Evolutionary conservation across 1,140 invertebrate species (phyloP).

Genomic region (Meloidogyne exigua): DNA sequence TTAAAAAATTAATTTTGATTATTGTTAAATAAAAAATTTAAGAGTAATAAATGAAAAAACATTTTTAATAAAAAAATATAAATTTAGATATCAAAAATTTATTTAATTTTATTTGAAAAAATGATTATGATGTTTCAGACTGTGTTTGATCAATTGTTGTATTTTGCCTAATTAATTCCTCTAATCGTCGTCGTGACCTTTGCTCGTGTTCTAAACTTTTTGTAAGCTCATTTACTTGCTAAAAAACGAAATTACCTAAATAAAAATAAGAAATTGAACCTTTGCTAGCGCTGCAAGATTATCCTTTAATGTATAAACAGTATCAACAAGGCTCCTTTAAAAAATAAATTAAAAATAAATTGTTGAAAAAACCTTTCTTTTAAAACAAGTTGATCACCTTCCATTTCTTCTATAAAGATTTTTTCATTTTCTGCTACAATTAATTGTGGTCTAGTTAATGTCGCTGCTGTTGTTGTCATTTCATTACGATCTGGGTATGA

Average conservation of each 20-base stretch:
- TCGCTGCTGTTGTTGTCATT: constrained; percentile 11
- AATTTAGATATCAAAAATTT: too few species aligned
- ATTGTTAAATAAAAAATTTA: too few species aligned
- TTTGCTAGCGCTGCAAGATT: constrained; percentile 70
- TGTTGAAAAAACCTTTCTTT: constrained; percentile 66
- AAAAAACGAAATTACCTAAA: constrained; percentile 10
- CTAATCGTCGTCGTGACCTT: constrained; percentile 44
- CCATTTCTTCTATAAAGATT: constrained; percentile 68
- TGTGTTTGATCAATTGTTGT: not conserved
- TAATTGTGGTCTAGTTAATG: constrained; percentile 66
- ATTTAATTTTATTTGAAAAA: not conserved
- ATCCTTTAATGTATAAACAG: constrained; percentile 72
- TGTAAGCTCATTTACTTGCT: constrained; percentile 40
- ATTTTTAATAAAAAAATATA: too few species aligned
- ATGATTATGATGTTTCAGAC: not conserved
- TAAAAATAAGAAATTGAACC: constrained; percentile 55
- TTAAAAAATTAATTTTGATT: too few species aligned
- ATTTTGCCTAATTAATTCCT: constrained; percentile 37
- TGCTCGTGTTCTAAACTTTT: constrained; percentile 54
- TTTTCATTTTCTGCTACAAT: constrained; percentile 71
- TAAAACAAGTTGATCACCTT: constrained; percentile 65
- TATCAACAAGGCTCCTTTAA: constrained; percentile 72
- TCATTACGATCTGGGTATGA: constrained; percentile 43
- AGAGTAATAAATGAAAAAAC: too few species aligned
- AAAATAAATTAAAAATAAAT: constrained; percentile 41